These are phyloP conservation scores for Clarias macrocephalus DNA, from an alignment of 2,113 vertebrate species.

Conservation along the genomic window DNA sequence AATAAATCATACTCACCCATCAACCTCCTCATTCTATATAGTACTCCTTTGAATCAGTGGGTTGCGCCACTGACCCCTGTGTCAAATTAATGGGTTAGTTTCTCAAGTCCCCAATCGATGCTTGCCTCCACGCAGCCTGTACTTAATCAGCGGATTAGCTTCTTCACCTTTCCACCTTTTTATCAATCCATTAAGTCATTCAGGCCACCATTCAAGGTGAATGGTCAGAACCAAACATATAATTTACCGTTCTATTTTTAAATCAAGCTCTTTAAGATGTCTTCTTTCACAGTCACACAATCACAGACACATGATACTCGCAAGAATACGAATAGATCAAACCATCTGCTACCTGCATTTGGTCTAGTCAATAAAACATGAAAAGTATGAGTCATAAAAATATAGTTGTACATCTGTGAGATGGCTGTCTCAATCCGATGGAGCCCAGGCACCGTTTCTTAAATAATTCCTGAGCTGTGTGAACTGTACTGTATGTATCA, in stretches of 20 bases:
- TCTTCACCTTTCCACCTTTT: constrained; percentile 42
- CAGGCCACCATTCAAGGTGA: constrained; percentile 38
- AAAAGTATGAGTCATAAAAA: constrained; percentile 3
- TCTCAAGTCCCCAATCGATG: constrained; percentile 34
- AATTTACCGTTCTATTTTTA: constrained; percentile 28
- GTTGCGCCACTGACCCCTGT: constrained; percentile 15
- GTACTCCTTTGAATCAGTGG: constrained; percentile 27
- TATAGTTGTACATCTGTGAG: neutral
- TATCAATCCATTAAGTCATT: constrained; percentile 48
- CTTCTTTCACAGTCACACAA: constrained; percentile 1
- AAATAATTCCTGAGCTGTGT: neutral
- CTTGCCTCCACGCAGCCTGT: constrained; percentile 19
- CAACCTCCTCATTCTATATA: constrained; percentile 19
- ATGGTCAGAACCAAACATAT: constrained; percentile 32
- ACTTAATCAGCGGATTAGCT: constrained; percentile 46
- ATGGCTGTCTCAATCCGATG: neutral
- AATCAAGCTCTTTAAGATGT: constrained; percentile 15
- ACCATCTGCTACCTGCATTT: constrained; percentile 19
- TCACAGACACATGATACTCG: constrained; percentile 23
- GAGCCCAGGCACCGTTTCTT: neutral
- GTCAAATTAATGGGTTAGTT: constrained; percentile 45
- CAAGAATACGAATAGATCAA: constrained; percentile 19
- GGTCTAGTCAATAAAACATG: constrained; percentile 15
- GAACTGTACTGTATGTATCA: neutral
- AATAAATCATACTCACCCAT: neutral